Conservation (phyloP, 2,113 vertebrate species). For the Centropus bengalensis region DNA sequence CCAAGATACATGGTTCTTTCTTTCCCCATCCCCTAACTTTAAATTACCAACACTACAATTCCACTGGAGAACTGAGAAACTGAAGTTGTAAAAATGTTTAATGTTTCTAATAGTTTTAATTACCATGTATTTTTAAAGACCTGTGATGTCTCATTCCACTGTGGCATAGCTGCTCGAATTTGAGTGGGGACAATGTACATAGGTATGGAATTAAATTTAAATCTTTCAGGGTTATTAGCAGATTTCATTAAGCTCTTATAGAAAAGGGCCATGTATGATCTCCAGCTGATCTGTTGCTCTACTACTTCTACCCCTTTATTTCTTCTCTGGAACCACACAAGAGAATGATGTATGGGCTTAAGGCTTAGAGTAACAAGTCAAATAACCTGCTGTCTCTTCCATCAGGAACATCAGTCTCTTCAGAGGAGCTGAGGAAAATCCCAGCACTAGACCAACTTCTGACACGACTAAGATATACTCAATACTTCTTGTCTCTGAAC, state of each 20-base stretch:
- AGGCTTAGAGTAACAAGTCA: not conserved
- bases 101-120: constrained; percentile 57
- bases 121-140: constrained; percentile 19
- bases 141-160: not conserved
- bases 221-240: not conserved
- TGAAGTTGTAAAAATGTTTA: constrained; percentile 6
- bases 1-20: not conserved
- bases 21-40: not conserved
- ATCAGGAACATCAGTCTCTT: not conserved
- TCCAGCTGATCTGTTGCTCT: not conserved
- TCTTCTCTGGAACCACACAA: not conserved
- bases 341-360: not conserved
- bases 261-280: not conserved
- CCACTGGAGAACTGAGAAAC: not conserved
- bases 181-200: constrained; percentile 25
- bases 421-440: not conserved
- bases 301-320: not conserved
- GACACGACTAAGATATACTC: not conserved
- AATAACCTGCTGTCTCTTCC: not conserved
- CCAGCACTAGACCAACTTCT: not conserved
- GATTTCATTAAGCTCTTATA: not conserved
- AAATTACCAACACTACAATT: not conserved
- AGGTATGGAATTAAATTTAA: constrained; percentile 38
- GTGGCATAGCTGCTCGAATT: constrained; percentile 37
- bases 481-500: not conserved